phyloP scores from a whole-genome alignment of 2,113 vertebrate species.

The Salvator merianae region DNA sequence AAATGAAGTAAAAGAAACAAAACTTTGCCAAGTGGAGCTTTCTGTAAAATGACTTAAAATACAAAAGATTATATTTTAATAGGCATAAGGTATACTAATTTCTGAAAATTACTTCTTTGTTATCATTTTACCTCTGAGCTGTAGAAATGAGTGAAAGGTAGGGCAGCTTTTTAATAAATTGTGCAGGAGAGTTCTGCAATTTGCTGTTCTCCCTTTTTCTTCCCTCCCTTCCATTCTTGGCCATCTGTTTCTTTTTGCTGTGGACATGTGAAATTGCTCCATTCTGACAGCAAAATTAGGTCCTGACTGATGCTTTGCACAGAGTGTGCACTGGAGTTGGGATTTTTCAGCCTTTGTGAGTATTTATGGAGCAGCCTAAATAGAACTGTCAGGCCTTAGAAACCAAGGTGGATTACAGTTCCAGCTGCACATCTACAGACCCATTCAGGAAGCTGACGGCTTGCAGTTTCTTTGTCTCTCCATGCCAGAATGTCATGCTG shows the following conservation, averaged over 20 bases:
- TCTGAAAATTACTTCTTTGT: background rate
- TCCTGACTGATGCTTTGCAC: conserved; percentile 28
- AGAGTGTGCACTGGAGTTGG: conserved; percentile 12
- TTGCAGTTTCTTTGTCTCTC: conserved; percentile 26
- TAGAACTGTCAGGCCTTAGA: conserved; percentile 32
- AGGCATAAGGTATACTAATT: background rate
- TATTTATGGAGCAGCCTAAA: conserved; percentile 19
- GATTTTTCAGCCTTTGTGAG: conserved; percentile 21
- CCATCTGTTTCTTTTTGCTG: conserved; percentile 54
- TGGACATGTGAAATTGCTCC: conserved; percentile 56
- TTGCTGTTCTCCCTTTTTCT: conserved; percentile 41
- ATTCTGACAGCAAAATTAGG: conserved; percentile 56
- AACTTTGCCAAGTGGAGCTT: background rate
- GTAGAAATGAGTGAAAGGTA: conserved; percentile 38
- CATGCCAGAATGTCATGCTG: conserved; percentile 71
- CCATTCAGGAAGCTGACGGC: conserved; percentile 11
- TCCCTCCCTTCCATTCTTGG: conserved; percentile 22
- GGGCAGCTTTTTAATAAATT: conserved; percentile 51
- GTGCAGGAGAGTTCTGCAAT: conserved; percentile 2
- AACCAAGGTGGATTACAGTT: conserved; percentile 37
- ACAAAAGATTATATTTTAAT: background rate
- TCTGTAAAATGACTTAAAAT: background rate
- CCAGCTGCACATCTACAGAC: conserved; percentile 32
- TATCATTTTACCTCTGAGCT: background rate
- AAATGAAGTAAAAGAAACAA: background rate